Percentiles rank a stretch among this genome's conserved stretches.
Evolutionary conservation across 2,888 invertebrate species (phyloP).

Genomic region (Leptinotarsa tumamoca): DNA sequence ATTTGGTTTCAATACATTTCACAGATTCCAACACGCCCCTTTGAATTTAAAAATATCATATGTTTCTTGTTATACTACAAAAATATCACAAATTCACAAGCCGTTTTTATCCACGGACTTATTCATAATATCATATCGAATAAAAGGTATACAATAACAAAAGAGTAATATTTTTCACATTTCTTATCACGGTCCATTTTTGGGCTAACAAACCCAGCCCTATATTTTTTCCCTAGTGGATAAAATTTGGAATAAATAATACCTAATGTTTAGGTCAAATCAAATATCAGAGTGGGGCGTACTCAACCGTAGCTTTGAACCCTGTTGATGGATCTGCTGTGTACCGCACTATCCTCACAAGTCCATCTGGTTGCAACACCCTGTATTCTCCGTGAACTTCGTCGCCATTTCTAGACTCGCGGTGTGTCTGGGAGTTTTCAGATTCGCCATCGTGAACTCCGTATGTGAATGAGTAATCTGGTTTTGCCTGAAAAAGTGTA

Average conservation of each 20-base stretch:
- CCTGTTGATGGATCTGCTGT: constrained; percentile 80
- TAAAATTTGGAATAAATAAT: not conserved
- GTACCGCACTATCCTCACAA: constrained; percentile 78
- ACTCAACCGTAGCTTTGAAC: constrained; percentile 73
- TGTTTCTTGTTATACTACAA: not conserved
- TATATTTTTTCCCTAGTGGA: not conserved
- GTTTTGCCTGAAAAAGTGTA: constrained; percentile 70
- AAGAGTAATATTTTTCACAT: no score
- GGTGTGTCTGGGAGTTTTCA: constrained; percentile 79
- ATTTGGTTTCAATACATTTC: no score
- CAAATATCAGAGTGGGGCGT: constrained; percentile 38
- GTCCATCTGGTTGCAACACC: constrained; percentile 81
- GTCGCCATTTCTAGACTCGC: constrained; percentile 80
- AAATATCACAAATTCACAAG: not conserved
- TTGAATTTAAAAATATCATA: not conserved
- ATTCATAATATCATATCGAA: not conserved
- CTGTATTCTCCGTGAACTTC: constrained; percentile 79
- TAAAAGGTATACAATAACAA: not conserved
- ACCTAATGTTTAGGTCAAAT: no score
- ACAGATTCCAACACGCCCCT: no score
- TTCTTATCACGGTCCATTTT: no score
- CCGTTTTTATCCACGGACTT: not conserved
- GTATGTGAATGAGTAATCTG: constrained; percentile 81
- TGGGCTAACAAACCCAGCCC: no score
- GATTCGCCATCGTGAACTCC: constrained; percentile 81